These are phyloP conservation scores for Dendroctonus ponderosae DNA, from an alignment of 1,140 invertebrate species.

Conservation along the genomic window DNA sequence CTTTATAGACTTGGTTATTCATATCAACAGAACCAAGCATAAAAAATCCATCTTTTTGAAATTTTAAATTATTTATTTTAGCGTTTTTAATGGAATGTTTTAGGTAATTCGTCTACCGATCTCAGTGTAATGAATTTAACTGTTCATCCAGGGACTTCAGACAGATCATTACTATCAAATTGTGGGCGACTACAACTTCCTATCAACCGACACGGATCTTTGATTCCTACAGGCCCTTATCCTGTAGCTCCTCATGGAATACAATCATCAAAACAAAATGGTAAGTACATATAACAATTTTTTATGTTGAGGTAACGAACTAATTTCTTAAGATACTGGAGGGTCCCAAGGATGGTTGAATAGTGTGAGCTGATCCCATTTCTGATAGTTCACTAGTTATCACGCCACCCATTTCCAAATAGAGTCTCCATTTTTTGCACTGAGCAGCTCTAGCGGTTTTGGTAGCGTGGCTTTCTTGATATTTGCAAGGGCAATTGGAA, in stretches of 20 bases:
- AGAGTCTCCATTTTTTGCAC: conserved; percentile 40
- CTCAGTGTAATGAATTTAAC: conserved; percentile 47
- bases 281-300: conserved; percentile 29
- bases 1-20: neutral
- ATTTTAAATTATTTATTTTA: neutral
- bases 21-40: no score
- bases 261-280: conserved; percentile 37
- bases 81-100: neutral
- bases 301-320: neutral
- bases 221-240: conserved; percentile 37
- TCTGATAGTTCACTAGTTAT: conserved; percentile 4
- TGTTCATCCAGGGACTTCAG: conserved; percentile 36
- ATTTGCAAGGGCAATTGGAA: conserved; percentile 33
- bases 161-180: conserved; percentile 39
- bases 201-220: conserved; percentile 35
- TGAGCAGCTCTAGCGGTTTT: conserved; percentile 35
- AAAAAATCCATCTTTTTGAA: no score
- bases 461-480: conserved; percentile 32
- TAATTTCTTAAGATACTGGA: neutral
- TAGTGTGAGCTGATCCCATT: conserved; percentile 1
- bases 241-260: conserved; percentile 35
- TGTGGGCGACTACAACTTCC: conserved; percentile 45
- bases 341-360: neutral
- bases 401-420: conserved; percentile 28
- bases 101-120: conserved; percentile 35